Evolutionary conservation across 1,140 invertebrate species (phyloP).

Genomic region (Coptotermes formosanus): DNA sequence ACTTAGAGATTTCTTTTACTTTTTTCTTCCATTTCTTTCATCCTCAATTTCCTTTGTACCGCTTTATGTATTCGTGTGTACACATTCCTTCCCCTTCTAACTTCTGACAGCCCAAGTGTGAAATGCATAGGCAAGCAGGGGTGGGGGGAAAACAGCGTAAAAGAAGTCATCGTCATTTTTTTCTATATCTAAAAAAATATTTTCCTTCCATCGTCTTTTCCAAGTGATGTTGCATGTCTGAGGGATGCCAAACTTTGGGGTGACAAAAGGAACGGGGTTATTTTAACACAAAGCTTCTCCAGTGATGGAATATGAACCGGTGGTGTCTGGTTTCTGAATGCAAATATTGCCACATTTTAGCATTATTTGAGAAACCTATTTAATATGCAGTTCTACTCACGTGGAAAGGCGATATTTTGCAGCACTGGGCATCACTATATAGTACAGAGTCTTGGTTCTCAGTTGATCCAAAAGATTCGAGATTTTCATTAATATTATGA

Average conservation of each 20-base stretch:
- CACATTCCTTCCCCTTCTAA: not conserved
- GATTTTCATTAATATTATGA: too few relatives aligned
- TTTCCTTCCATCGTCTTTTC: slow-evolving; percentile 23
- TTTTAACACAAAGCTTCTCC: not conserved
- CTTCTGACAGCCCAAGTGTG: slow-evolving; percentile 25
- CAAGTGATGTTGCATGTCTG: slow-evolving; percentile 16
- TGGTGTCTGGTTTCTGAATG: not conserved
- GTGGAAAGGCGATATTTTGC: too few relatives aligned
- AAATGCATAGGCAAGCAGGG: not conserved
- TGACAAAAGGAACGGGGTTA: not conserved
- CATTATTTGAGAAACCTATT: not conserved
- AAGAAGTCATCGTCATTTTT: not conserved
- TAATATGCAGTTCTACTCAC: too few relatives aligned
- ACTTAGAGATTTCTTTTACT: slow-evolving; percentile 4
- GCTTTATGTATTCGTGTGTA: slow-evolving; percentile 16
- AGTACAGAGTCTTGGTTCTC: too few relatives aligned
- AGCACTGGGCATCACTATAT: too few relatives aligned
- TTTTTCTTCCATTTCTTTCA: slow-evolving; percentile 10
- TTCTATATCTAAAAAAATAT: slow-evolving; percentile 24
- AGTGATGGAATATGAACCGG: not conserved
- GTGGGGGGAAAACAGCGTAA: not conserved
- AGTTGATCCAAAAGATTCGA: too few relatives aligned
- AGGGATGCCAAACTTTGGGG: not conserved
- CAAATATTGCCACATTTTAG: not conserved
- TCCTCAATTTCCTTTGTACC: slow-evolving; percentile 21